These are phyloP conservation scores for Agonopterix heracliana DNA, from an alignment of 2,888 invertebrate species.

Conservation along the genomic window DNA sequence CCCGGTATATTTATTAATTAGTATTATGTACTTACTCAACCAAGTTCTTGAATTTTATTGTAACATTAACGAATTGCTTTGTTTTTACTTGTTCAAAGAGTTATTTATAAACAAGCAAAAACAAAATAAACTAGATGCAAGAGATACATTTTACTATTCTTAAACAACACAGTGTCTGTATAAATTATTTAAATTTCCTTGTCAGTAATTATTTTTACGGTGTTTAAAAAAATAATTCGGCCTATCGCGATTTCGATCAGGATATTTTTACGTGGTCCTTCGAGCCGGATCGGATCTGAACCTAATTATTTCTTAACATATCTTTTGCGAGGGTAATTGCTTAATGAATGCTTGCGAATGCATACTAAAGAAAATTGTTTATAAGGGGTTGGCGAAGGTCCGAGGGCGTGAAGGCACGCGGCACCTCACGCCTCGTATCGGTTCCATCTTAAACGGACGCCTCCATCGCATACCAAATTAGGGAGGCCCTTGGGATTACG, in stretches of 20 bases:
- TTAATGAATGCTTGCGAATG: slow-evolving; percentile 5
- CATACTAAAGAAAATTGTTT: slow-evolving; percentile 12
- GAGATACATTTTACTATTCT: too few species aligned
- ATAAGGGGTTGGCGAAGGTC: slow-evolving; percentile 8
- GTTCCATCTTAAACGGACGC: slow-evolving; percentile 51
- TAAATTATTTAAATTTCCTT: too few species aligned
- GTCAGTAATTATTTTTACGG: too few species aligned
- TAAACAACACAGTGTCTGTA: too few species aligned
- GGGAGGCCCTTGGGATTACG: slow-evolving; percentile 17
- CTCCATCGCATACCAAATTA: slow-evolving; percentile 52
- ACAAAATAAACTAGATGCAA: too few species aligned
- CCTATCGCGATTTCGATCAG: not conserved
- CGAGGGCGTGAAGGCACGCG: slow-evolving; percentile 58
- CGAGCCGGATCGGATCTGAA: slow-evolving; percentile 1
- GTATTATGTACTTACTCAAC: too few species aligned
- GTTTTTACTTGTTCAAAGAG: too few species aligned
- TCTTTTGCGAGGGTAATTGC: slow-evolving; percentile 7
- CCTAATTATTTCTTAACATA: slow-evolving; percentile 7
- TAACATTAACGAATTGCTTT: too few species aligned
- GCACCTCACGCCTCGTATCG: slow-evolving; percentile 48
- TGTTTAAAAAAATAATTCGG: not conserved
- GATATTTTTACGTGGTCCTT: not conserved
- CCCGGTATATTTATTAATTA: too few species aligned
- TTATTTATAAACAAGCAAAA: too few species aligned
- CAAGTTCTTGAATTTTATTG: too few species aligned